Base-by-base conservation (phyloP, 2,113 vertebrate genomes). In the Nothocercus nigrocapillus region DNA sequence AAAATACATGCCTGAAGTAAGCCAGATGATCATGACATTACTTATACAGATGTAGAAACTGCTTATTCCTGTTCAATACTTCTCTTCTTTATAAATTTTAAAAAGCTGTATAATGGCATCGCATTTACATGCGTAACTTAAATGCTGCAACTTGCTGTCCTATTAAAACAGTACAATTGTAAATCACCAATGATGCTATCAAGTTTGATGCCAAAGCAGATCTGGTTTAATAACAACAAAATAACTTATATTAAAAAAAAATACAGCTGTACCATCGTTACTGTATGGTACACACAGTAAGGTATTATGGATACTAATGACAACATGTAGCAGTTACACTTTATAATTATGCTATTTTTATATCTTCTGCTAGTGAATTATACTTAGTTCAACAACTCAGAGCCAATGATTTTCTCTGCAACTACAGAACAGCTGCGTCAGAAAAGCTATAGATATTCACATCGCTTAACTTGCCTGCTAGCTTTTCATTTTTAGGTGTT, bases 221-320 rank as follows among this genome's bases (percentile, higher is more conserved):
- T 2, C 21, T 69, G 73, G 22, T 44, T 83, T 38, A 81, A 36
- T 3, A 75, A 44, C 53, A 83, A 27, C 8, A 54, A 62, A 62
- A 70, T 3, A 28, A 83, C n/a, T 24, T n/a, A 11, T 15, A 16
- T 15, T 51, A 44, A 27, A 45, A 47, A 47, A 42, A 11, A 34
- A 25, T 1, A 9, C 27, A 34, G 0, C 2, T 4, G 20, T 53
- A 3, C 38, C 38, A 45, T 5, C 2, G 0, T 4, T 8, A 25
- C 4, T 1, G 3, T 9, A 3, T 3, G 13, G 28, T 24, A 27
- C 32, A 3, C 0, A 4, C 2, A 4, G 44, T 4, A 11, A 53
- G 49, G 34, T 27, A 32, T 32, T 36, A 36, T 1, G 27, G 32
- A 27, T 11, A 38, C 28, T 18, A 36, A 8, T 9, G 9, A 42